Conservation (phyloP, 2,797 vertebrate species). For the Myotis pilosus region DNA sequence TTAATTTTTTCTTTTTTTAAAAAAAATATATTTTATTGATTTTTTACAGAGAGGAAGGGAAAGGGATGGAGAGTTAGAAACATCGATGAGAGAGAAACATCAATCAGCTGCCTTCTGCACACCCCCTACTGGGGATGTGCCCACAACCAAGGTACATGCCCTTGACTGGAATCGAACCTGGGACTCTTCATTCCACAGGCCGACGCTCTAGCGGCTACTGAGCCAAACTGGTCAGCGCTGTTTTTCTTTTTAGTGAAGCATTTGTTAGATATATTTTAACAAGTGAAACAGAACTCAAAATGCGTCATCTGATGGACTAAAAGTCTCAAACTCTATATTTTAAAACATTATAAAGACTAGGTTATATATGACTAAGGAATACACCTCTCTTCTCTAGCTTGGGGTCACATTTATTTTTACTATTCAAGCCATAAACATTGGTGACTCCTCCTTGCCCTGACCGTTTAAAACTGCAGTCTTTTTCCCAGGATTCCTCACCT, state of each 20-base stretch:
- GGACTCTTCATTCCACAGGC: no score
- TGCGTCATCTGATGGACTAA: not conserved
- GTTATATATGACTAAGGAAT: not conserved
- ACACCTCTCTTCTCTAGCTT: not conserved
- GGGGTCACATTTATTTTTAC: not conserved
- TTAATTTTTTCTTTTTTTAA: not conserved
- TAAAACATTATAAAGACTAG: not conserved
- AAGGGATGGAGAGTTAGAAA: no score
- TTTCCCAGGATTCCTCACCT: not conserved
- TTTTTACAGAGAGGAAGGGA: no score
- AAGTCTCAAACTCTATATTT: not conserved
- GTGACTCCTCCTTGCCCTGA: not conserved
- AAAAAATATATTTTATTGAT: not conserved
- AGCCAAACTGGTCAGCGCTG: not conserved
- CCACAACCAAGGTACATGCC: no score
- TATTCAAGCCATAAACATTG: not conserved
- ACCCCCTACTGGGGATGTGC: no score
- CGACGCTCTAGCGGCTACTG: no score
- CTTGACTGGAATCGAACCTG: no score
- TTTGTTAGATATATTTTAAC: constrained; percentile 14
- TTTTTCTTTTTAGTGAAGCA: not conserved
- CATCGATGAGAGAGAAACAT: no score
- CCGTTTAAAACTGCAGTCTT: not conserved
- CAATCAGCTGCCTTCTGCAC: no score
- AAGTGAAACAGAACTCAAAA: not conserved